These are phyloP conservation scores for Calliphora vomitoria DNA, from an alignment of 2,888 invertebrate genomes.

Conservation along the genomic window DNA sequence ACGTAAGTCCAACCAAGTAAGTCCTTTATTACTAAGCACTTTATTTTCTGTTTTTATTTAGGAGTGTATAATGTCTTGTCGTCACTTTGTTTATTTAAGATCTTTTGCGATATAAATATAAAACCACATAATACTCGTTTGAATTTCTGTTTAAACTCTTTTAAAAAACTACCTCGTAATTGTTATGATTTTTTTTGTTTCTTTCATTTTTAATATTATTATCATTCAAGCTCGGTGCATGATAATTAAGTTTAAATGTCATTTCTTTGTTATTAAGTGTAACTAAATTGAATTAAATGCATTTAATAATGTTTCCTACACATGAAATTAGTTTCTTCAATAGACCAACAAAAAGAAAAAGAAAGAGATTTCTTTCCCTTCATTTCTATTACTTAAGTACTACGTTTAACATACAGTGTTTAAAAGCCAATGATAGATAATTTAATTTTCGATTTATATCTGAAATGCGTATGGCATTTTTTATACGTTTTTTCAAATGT, in stretches of 20 bases:
- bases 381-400: constrained; percentile 9
- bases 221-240: constrained; percentile 7
- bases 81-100: constrained; percentile 31
- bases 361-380: constrained; percentile 8
- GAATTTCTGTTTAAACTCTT: constrained; percentile 28
- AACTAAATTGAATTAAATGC: background rate
- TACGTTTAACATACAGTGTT: too few species aligned
- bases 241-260: constrained; percentile 46
- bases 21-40: constrained; percentile 45
- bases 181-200: constrained; percentile 21
- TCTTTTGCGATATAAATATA: background rate
- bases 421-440: background rate
- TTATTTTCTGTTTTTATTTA: constrained; percentile 9
- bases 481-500: constrained; percentile 25
- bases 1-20: constrained; percentile 41
- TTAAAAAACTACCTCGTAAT: constrained; percentile 33
- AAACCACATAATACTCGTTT: background rate
- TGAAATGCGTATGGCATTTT: constrained; percentile 52
- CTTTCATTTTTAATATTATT: constrained; percentile 29
- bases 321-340: background rate
- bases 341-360: background rate
- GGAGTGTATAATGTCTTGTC: constrained; percentile 26
- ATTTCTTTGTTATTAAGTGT: constrained; percentile 18
- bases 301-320: constrained; percentile 21
- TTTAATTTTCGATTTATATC: background rate